These are phyloP conservation scores for Diplodus puntazzo DNA, from an alignment of 2,797 vertebrate genomes.

Conservation along the genomic window DNA sequence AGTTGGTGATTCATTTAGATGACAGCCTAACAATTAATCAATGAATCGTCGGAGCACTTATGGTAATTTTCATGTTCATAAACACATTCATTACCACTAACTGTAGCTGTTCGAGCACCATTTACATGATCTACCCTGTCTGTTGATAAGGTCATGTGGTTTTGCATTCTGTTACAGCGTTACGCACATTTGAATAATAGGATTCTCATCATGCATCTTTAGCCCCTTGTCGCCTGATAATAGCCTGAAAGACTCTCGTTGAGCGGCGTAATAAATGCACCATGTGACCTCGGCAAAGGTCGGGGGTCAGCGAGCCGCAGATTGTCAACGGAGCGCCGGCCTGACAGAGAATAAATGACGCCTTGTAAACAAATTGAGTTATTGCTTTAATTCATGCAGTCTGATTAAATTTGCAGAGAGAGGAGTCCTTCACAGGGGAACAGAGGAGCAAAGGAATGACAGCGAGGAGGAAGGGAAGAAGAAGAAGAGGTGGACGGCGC, in stretches of 20 bases:
- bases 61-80: constrained; percentile 40
- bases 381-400: constrained; percentile 88
- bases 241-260: constrained; percentile 68
- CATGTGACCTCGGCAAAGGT: constrained; percentile 81
- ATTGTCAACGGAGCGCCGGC: constrained; percentile 78
- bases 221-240: constrained; percentile 75
- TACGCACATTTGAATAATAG: constrained; percentile 77
- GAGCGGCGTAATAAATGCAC: constrained; percentile 78
- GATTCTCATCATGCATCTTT: constrained; percentile 78
- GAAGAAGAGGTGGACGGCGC: constrained; percentile 20
- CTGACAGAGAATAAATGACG: constrained; percentile 87
- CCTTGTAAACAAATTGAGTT: constrained; percentile 87
- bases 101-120: constrained; percentile 30
- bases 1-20: no score
- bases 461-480: constrained; percentile 40
- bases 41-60: background rate
- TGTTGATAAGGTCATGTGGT: constrained; percentile 66
- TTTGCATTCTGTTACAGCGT: constrained; percentile 65
- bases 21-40: no score
- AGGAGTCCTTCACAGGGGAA: constrained; percentile 77
- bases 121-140: constrained; percentile 62
- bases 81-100: constrained; percentile 32
- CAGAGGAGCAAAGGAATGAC: constrained; percentile 58
- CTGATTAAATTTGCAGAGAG: constrained; percentile 84
- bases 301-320: constrained; percentile 73